Evolutionary conservation across 35 echinoderm and acorn worm species (phyloP), one percentile per base, ranked within the genome.

Genomic region (Hemicentrotus pulcherrimus): DNA sequence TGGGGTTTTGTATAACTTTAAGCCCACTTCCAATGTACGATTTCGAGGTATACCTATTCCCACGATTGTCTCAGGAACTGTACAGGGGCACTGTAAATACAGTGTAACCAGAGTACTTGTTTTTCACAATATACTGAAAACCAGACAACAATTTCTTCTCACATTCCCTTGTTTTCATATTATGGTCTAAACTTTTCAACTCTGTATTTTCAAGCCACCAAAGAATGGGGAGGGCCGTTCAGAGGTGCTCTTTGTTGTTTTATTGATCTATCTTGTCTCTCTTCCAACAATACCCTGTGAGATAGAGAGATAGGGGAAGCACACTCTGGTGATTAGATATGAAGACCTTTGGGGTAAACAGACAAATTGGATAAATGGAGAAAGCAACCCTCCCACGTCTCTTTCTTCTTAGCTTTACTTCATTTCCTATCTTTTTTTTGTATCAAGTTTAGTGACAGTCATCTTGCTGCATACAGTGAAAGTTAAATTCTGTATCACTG

Each of bases 231-330:
- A 28, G 65, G 65, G 24, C 65, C 65, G 19, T 78, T n/a, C 65
- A 78, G 65, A 28, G 65, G 65, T n/a, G 18, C n/a, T 78, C 65
- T 78, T 78, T 78, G 65, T 78, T 22, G 0, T 78, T n/a, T 78
- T 78, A 78, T 78, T 78, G 65, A 78, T 78, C 65, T n/a, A 78
- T 78, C 65, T 78, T 78, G 65, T 78, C 19, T 78, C 65, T n/a
- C 65, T 78, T 78, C 5, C 24, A 78, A 78, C 65, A 78, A 78
- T 78, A 28, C 65, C 65, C 2, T 78, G 8, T 8, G 50, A 55
- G 7, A n/a, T 78, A 4, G 28, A 78, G 28, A 7, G 65, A 78
- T n/a, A 28, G 19, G 65, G 22, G 65, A 78, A n/a, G 6, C 65
- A 70, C 61, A 70, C 18, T 22, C 19, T 24, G 61, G 18, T 70